Conservation (phyloP, 2,113 vertebrate species). For the Todiramphus saurophagus region DNA sequence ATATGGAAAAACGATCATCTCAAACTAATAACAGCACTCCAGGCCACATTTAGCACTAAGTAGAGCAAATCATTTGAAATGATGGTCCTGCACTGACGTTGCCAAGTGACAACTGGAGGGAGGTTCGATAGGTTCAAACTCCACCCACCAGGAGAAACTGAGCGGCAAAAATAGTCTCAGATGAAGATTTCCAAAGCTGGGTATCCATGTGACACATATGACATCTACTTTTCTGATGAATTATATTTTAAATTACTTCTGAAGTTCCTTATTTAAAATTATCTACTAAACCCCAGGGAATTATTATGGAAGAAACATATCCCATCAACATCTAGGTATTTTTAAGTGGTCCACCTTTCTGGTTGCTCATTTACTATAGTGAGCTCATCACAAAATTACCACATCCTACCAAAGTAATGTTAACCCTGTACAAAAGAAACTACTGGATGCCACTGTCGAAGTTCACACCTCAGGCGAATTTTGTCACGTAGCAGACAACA, state of each 20-base stretch:
- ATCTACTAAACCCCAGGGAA: constrained; percentile 23
- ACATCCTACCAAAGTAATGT: neutral
- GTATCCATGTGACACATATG: constrained; percentile 14
- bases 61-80: neutral
- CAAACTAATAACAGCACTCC: neutral
- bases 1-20: neutral
- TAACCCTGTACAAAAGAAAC: neutral
- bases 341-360: constrained; percentile 60
- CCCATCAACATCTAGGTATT: neutral
- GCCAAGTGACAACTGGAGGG: neutral
- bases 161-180: neutral
- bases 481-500: neutral
- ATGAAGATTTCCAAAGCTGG: constrained; percentile 4
- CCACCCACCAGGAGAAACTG: neutral
- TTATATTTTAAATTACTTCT: neutral
- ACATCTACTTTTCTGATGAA: constrained; percentile 23
- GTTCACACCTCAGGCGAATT: neutral
- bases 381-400: neutral
- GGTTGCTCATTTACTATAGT: neutral
- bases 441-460: neutral
- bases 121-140: neutral
- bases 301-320: constrained; percentile 22
- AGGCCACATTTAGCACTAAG: neutral
- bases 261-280: constrained; percentile 46
- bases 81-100: neutral